Evolutionary conservation across 2,113 vertebrate genomes (phyloP).

Genomic region (Athene cunicularia): DNA sequence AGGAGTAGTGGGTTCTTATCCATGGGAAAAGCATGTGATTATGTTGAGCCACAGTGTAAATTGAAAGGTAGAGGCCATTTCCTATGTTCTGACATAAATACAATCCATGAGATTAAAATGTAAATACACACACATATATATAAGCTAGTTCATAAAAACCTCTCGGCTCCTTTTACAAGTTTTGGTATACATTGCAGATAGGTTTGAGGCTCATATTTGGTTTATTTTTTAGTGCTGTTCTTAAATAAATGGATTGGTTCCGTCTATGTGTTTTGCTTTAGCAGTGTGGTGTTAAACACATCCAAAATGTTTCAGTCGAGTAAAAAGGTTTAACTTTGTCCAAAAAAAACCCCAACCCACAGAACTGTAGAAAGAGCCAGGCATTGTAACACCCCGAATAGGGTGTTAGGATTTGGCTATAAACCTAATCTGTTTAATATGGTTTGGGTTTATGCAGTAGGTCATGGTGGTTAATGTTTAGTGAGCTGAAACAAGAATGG

Average conservation of each 20-base stretch:
- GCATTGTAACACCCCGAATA: not conserved
- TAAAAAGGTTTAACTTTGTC: not conserved
- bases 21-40: not conserved
- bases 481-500: slow-evolving; percentile 34
- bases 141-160: not conserved
- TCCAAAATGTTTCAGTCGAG: not conserved
- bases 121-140: not conserved
- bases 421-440: slow-evolving; percentile 24
- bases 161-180: not conserved
- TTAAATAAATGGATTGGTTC: not conserved
- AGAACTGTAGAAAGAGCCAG: not conserved
- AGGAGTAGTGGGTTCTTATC: not conserved
- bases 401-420: not conserved
- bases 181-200: not conserved
- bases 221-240: not conserved
- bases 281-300: not conserved
- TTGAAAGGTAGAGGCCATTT: not conserved
- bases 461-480: slow-evolving; percentile 6
- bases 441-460: slow-evolving; percentile 3
- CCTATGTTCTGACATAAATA: not conserved
- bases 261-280: not conserved
- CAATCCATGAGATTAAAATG: not conserved
- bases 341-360: not conserved
- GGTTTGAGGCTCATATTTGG: not conserved
- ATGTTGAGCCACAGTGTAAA: not conserved